Conservation (phyloP, 2,797 vertebrate genomes). For the Pantherophis alleghaniensis region DNA sequence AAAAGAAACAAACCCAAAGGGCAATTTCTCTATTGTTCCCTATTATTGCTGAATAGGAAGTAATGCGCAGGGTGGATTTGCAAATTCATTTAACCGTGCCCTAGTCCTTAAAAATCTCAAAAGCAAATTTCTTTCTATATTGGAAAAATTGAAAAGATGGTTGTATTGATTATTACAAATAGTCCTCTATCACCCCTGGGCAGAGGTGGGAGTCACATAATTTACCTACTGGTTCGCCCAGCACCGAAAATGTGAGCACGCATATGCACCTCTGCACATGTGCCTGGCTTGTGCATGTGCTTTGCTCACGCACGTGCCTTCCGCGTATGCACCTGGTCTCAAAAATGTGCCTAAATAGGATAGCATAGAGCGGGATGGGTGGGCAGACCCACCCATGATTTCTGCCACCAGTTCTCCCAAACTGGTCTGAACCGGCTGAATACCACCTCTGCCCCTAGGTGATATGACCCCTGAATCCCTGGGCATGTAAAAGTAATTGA, state of each 20-base stretch:
- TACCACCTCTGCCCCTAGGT: not conserved
- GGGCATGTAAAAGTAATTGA: not conserved
- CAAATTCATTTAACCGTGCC: not conserved
- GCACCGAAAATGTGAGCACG: no score
- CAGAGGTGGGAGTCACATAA: no score
- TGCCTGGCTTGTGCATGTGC: no score
- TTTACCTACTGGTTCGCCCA: no score
- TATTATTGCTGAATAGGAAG: not conserved
- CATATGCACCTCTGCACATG: no score
- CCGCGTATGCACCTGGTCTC: no score
- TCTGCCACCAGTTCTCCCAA: no score
- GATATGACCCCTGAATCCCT: not conserved
- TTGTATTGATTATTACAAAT: not conserved
- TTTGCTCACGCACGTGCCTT: no score
- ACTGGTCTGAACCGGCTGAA: no score
- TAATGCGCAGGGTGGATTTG: not conserved
- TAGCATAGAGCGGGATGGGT: no score
- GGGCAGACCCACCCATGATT: no score
- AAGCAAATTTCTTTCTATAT: not conserved
- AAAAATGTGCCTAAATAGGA: no score
- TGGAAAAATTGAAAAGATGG: not conserved
- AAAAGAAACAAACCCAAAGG: not conserved
- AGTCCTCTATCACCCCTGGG: not conserved
- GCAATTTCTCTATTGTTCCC: not conserved
- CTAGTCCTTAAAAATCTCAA: not conserved